Evolutionary conservation across 2,888 invertebrate species (phyloP), one percentile per base, ranked within the genome.

Genomic region (Acronicta aceris): DNA sequence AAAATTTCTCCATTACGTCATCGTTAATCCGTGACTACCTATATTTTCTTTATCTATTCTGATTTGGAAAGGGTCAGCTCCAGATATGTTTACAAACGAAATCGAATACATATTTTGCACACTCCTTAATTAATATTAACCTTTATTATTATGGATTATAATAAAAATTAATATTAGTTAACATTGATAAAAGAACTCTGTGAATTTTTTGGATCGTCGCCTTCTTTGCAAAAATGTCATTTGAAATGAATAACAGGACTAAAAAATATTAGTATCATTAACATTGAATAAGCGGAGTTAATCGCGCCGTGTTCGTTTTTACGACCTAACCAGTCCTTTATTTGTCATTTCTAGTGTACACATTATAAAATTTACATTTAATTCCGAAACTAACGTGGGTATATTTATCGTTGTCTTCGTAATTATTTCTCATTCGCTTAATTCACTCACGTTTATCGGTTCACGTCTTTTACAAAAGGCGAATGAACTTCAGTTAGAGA

Each of bases 381-480:
- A 21, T 42, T 45, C 38, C 9, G 21, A 42, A 15, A 33, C 0
- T 6, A 21, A 38, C 13, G 21, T 17, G 13, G 10, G n/a, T 40
- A 42, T 15, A 21, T n/a, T n/a, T n/a, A n/a, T 45, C 40, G n/a
- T 54, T 58, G 45, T 12, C 15, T 45, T 51, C 30, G 45, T 48
- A 41, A 60, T 46, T 52, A 47, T 60, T 65, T 60, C 21, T 33
- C 45, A 63, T 65, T 64, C 48, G 65, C 58, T 74, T 49, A 56
- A 46, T 50, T 65, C 46, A 40, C 65, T 71, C 81, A 81, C 79
- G 79, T 79, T 66, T 69, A 58, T 61, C 66, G 47, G 36, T 52
- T 60, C 79, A 80, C 79, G 79, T 75, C 80, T 49, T 45, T 38
- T 52, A 73, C 61, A 49, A 54, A 64, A 61, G 79, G 68, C 40